Percentiles rank a stretch among this genome's conserved stretches.
Evolutionary conservation across 2,113 vertebrate genomes (phyloP).

Genomic region (Thunnus maccoyii): DNA sequence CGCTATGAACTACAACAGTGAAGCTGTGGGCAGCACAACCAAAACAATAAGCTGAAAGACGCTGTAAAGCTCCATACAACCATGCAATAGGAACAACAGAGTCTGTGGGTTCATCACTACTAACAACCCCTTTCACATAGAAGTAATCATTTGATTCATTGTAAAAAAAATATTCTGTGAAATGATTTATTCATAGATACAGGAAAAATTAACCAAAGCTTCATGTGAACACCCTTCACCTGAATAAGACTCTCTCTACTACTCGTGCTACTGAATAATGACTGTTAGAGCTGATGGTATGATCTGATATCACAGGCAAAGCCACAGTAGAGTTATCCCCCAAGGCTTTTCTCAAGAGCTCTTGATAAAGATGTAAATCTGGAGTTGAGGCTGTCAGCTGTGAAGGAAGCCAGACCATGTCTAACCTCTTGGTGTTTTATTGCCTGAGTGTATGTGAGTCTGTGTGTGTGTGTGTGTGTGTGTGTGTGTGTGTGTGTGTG

Average conservation of each 20-base stretch:
- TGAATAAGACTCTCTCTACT: neutral
- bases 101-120: too few relatives aligned
- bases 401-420: slow-evolving; percentile 44
- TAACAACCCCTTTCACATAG: too few relatives aligned
- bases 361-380: slow-evolving; percentile 59
- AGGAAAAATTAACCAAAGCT: neutral
- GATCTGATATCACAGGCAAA: slow-evolving; percentile 5
- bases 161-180: neutral
- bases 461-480: slow-evolving; percentile 21
- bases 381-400: slow-evolving; percentile 30
- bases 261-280: neutral
- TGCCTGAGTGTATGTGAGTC: neutral
- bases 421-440: slow-evolving; percentile 35
- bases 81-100: too few relatives aligned
- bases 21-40: too few relatives aligned
- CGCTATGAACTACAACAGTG: too few relatives aligned
- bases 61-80: too few relatives aligned
- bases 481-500: neutral
- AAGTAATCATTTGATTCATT: too few relatives aligned
- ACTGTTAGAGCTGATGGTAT: slow-evolving; percentile 2
- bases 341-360: slow-evolving; percentile 18
- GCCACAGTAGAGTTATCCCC: neutral
- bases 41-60: too few relatives aligned
- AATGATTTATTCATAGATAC: neutral
- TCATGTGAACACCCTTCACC: neutral